Base-by-base conservation (phyloP, 2,888 invertebrate species). In the Drosophila robusta region DNA sequence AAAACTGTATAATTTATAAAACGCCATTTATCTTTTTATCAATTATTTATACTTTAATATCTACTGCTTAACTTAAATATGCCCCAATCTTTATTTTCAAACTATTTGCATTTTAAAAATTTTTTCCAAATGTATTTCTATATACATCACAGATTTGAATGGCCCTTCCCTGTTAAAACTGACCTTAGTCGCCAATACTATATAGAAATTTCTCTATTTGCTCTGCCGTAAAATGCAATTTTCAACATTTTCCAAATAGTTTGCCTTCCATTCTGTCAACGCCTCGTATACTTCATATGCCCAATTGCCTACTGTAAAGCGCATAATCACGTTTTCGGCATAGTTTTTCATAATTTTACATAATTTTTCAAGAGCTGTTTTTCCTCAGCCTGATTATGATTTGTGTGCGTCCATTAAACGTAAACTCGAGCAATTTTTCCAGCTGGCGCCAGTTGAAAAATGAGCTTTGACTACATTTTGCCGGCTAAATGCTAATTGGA, bases 391-490 rank as follows among this genome's bases (percentile, higher is more conserved):
- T 42, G 47, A 39, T 58, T 68, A 71, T 78, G 76, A 78, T 72
- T 79, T 76, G 72, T 72, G 66, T 44, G 52, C 22, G 12, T 41
- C 11, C 57, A 62, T 75, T 69, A 61, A 58, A 44, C 52, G 54
- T 38, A 66, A 78, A 75, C 26, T 69, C 50, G 36, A 54, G 60
- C 54, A 79, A 68, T 64, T 71, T 65, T 64, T 77, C 54, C 69
- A 70, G 62, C 54, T 65, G 78, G 70, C 75, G 75, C 74, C 75
- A 58, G 42, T 42, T 75, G 64, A 78, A 18, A 80, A 71, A 80
- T 78, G 67, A 60, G 32, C 60, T 64, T 63, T 55, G 36, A 42
- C 50, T 51, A 67, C 38, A 67, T 26, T 67, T 69, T 55, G 65
- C 56, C 44, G 46, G 57, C 60, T 34, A 62, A 62, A 63, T 71